A percentile compares a stretch with the other conserved stretches of the same genome.
Evolutionary conservation across 2,113 vertebrate genomes (phyloP).

Genomic region (Chelonoidis abingdonii): DNA sequence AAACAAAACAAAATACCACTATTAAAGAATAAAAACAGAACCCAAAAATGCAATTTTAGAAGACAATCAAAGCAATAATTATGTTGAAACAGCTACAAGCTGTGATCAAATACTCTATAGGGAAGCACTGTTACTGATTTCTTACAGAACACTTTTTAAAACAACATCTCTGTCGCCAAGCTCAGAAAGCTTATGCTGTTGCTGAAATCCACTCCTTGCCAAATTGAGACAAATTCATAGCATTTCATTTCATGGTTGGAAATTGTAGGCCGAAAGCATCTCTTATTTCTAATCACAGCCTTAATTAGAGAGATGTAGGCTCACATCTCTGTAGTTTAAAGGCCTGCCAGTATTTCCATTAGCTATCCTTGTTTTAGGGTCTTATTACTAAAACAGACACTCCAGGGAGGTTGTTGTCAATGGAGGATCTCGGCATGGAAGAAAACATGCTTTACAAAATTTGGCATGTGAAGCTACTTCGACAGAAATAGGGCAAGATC

Average conservation of each 20-base stretch:
- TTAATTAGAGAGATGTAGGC: conserved; percentile 52
- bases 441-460: conserved; percentile 55
- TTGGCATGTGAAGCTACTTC: conserved; percentile 54
- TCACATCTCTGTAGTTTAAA: not conserved
- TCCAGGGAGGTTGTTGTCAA: conserved; percentile 39
- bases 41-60: conserved; percentile 6
- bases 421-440: conserved; percentile 24
- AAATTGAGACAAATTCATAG: conserved; percentile 44
- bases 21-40: not conserved
- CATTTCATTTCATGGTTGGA: conserved; percentile 46
- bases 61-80: not conserved
- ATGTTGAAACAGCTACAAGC: conserved; percentile 12
- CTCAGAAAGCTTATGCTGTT: not conserved
- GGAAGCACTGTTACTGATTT: conserved; percentile 22
- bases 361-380: conserved; percentile 40
- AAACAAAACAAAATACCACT: not conserved
- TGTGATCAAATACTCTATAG: not conserved
- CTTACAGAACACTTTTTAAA: conserved; percentile 25
- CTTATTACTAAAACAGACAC: conserved; percentile 52
- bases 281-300: conserved; percentile 42
- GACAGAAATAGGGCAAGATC: conserved; percentile 49
- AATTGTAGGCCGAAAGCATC: conserved; percentile 56
- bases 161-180: conserved; percentile 19
- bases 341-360: conserved; percentile 43
- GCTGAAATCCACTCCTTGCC: conserved; percentile 39